Conservation (phyloP, 2,113 vertebrate genomes). For the Pseudopodoces humilis region DNA sequence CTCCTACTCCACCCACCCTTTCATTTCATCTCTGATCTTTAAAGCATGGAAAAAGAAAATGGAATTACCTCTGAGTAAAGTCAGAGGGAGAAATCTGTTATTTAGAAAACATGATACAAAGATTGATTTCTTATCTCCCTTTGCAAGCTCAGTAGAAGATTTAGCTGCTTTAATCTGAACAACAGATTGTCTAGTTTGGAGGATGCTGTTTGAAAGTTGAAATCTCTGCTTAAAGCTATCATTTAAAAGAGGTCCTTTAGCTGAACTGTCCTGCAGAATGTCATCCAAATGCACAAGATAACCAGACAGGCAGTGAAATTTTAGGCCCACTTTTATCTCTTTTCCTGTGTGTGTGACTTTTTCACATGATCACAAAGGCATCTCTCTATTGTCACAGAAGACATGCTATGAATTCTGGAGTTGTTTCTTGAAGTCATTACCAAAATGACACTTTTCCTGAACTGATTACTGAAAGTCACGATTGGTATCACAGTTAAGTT, state of each 20-base stretch:
- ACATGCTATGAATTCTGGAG: neutral
- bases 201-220: neutral
- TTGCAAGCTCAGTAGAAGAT: neutral
- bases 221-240: neutral
- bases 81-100: neutral
- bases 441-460: neutral
- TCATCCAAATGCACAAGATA: neutral
- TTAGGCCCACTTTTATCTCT: neutral
- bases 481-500: neutral
- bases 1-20: neutral
- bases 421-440: neutral
- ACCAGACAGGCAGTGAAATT: neutral
- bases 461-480: neutral
- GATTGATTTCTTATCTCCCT: conserved; percentile 42
- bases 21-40: neutral
- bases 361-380: neutral
- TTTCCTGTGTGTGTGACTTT: neutral
- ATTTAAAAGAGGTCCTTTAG: neutral
- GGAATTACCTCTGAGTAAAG: neutral
- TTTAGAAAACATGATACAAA: conserved; percentile 27
- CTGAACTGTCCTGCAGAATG: neutral
- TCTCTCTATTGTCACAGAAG: neutral
- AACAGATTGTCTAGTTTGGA: neutral
- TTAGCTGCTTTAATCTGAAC: conserved; percentile 32
- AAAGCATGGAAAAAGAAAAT: neutral